These are phyloP conservation scores for Diorhabda carinulata DNA, from an alignment of 1,140 invertebrate genomes.

Conservation along the genomic window DNA sequence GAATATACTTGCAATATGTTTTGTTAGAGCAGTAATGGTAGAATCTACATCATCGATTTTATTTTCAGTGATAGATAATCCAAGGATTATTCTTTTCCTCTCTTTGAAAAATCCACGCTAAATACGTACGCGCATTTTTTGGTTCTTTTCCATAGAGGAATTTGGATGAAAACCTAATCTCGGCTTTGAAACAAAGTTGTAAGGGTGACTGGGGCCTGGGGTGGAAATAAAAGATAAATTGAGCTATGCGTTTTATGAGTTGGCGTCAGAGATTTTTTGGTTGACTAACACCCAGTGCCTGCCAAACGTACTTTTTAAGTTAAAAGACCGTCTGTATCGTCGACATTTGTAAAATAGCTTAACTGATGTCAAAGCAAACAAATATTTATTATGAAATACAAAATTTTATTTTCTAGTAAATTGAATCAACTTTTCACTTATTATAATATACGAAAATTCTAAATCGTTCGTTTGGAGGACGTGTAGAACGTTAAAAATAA, in stretches of 20 bases:
- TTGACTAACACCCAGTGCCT: background rate
- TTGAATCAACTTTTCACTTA: no score
- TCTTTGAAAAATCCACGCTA: background rate
- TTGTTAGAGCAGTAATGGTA: background rate
- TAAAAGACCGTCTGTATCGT: background rate
- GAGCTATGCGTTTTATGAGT: background rate
- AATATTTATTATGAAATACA: no score
- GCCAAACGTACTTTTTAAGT: background rate
- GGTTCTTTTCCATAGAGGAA: background rate
- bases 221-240: background rate
- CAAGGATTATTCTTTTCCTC: background rate
- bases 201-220: background rate
- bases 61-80: background rate
- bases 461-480: no score
- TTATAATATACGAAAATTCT: no score
- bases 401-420: no score
- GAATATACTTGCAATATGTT: no score
- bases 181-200: background rate
- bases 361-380: no score
- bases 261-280: background rate
- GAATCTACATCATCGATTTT: background rate
- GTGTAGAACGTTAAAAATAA: no score
- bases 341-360: no score
- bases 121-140: conserved; percentile 1
- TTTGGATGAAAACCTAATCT: background rate